Evolutionary conservation across 2,797 vertebrate genomes (phyloP).

Genomic region (Falco columbarius): DNA sequence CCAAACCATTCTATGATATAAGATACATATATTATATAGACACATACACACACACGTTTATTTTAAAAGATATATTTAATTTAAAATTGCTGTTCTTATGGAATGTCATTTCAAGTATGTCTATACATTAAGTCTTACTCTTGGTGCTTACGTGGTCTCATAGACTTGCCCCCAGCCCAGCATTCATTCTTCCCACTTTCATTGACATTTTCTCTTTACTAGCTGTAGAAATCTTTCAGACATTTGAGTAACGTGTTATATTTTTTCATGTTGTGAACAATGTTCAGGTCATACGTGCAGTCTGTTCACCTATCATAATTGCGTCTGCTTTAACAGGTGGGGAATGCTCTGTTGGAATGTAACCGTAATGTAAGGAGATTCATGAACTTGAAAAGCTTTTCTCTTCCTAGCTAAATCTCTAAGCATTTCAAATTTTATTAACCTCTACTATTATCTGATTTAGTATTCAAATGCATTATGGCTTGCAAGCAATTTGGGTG

Average conservation of each 20-base stretch:
- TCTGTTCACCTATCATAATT: neutral
- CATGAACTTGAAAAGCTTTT: neutral
- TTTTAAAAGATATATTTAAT: neutral
- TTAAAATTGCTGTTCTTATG: neutral
- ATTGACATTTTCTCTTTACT: neutral
- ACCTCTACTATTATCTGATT: neutral
- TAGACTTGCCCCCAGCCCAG: neutral
- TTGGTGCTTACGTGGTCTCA: neutral
- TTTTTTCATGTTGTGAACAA: neutral
- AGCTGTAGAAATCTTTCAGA: neutral
- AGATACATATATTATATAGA: neutral
- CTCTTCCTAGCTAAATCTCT: neutral
- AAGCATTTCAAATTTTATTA: neutral
- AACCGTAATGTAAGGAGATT: neutral
- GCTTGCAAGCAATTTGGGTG: neutral
- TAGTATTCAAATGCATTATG: neutral
- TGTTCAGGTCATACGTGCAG: neutral
- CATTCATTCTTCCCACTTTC: neutral
- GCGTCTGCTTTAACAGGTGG: neutral
- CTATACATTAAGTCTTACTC: neutral
- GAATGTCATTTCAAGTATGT: neutral
- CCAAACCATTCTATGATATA: too few species aligned
- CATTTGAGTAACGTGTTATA: neutral
- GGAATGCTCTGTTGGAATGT: neutral
- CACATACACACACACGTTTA: rapidly evolving